Evolutionary conservation across 1,140 invertebrate species (phyloP), one percentile per base, ranked within the genome.

Genomic region (Brachionus rubens): DNA sequence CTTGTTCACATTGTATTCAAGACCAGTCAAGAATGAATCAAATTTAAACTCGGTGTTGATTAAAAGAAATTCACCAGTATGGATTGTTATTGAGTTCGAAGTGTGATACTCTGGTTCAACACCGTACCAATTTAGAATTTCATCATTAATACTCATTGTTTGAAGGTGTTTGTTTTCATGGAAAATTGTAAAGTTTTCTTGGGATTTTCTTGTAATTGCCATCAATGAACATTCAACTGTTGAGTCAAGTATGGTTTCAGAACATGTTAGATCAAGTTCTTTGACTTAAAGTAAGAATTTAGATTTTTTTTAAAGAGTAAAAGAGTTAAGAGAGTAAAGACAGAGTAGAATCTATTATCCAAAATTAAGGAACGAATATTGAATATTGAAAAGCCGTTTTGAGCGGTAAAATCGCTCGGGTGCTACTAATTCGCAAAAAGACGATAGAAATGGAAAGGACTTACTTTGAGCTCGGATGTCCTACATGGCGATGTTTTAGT

Each of bases 1-100:
- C 7, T 19, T 21, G 14, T 19, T 24, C 7, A 24, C 21, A 52
- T 24, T 52, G 14, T 24, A 12, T 24, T 52, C 48, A 52, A 52
- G 28, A 21, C 48, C 48, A 26, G 21, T 52, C 48, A 52, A 24
- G 14, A 52, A 10, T 24, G 48, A 52, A 52, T 52, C 48, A 52
- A 52, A 52, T 52, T 52, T 52, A 52, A 52, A 52, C 16, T 52
- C 48, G 3, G 48, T 24, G 28, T 52, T 52, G 19, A 52, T 52
- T 2, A 52, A 24, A 24, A 52, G 28, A 52, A 16, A 52, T 52
- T 52, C 48, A 9, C 21, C 21, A 52, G 21, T 12, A 24, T 1
- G 14, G n/a, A n/a, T n/a, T n/a, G n/a, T n/a, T n/a, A n/a, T n/a
- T n/a, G n/a, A n/a, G n/a, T n/a, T n/a, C n/a, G n/a, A n/a, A n/a